Evolutionary conservation across 1,140 invertebrate genomes (phyloP).

Genomic region (Eubasilissa regina): DNA sequence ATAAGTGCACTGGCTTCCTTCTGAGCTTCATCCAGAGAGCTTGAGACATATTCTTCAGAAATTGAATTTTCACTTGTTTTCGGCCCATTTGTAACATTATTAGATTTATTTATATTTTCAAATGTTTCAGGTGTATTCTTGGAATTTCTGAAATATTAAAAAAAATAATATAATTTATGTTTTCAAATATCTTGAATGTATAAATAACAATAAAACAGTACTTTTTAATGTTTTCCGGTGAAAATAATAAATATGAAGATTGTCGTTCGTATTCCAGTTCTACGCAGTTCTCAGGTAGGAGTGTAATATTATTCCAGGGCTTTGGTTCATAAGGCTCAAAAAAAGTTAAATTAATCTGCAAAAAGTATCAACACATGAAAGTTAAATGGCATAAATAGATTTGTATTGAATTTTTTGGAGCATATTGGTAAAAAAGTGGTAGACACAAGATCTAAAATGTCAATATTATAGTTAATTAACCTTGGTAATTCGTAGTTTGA

Average conservation of each 20-base stretch:
- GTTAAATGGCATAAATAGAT: background rate
- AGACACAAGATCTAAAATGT: too few species aligned
- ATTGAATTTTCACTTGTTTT: too few species aligned
- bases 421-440: too few species aligned
- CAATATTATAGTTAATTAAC: too few species aligned
- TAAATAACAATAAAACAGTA: background rate
- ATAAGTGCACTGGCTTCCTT: conserved; percentile 19
- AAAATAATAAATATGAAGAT: conserved; percentile 16
- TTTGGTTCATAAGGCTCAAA: conserved; percentile 30
- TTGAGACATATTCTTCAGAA: too few species aligned
- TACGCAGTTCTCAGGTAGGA: background rate
- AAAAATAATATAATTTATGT: too few species aligned
- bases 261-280: background rate
- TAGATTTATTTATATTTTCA: too few species aligned
- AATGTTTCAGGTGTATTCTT: too few species aligned
- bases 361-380: background rate
- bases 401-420: background rate
- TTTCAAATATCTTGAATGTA: too few species aligned
- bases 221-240: conserved; percentile 13
- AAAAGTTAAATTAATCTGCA: conserved; percentile 34
- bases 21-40: background rate
- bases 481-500: too few species aligned
- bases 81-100: too few species aligned
- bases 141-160: too few species aligned
- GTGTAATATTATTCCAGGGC: background rate